phyloP scores from a whole-genome alignment of 2,797 vertebrate genomes.

The Clarias pachynema region DNA sequence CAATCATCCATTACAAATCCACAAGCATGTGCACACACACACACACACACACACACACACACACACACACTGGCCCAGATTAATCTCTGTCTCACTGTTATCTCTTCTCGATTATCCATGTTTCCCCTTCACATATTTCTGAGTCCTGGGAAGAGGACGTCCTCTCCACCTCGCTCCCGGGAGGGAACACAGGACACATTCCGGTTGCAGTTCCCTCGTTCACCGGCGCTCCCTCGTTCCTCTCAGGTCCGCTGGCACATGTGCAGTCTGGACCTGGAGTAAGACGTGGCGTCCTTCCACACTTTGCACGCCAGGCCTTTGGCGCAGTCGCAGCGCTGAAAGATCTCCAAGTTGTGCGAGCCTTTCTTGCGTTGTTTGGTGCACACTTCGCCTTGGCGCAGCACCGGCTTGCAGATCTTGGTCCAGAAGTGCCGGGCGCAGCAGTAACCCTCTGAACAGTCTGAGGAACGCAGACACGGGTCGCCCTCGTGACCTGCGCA shows the following conservation, averaged over 20 bases:
- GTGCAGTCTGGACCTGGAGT: conserved; percentile 95
- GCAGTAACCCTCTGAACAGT: conserved; percentile 92
- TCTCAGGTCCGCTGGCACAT: conserved; percentile 94
- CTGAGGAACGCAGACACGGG: conserved; percentile 90
- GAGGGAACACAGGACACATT: conserved; percentile 23
- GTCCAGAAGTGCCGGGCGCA: conserved; percentile 99
- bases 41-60: conserved; percentile 17
- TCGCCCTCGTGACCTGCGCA: conserved; percentile 90
- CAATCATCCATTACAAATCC: conserved; percentile 22
- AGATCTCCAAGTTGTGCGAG: conserved; percentile 94
- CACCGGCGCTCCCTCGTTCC: conserved; percentile 38
- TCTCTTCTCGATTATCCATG: conserved; percentile 12
- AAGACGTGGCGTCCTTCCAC: conserved; percentile 98
- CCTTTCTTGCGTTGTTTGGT: conserved; percentile 97
- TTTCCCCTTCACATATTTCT: conserved; percentile 43
- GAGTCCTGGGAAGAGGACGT: conserved; percentile 37
- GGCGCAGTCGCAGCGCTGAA: conserved; percentile 97
- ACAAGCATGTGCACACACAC: conserved; percentile 18
- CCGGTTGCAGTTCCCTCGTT: conserved; percentile 18
- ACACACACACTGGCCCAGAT: conserved; percentile 40
- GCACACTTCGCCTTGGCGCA: conserved; percentile 93
- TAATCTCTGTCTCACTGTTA: conserved; percentile 29
- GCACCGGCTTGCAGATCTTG: conserved; percentile 98
- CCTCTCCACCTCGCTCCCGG: not conserved
- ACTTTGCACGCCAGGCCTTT: conserved; percentile 96